These are phyloP conservation scores for Capitella teleta DNA, from an alignment of 1,140 invertebrate species.

Conservation along the genomic window DNA sequence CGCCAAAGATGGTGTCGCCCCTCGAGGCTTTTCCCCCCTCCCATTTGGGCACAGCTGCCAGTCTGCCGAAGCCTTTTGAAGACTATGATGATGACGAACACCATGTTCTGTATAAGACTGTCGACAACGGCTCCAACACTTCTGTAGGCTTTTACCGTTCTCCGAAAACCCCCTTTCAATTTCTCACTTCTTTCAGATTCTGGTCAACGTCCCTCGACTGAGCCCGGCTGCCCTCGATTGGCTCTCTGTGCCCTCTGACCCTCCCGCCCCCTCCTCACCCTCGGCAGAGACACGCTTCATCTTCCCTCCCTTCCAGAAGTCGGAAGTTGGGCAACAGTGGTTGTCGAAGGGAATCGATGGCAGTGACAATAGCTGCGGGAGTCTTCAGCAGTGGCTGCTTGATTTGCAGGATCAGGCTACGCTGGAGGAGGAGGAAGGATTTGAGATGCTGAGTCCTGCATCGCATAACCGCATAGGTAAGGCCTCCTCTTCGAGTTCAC, in stretches of 20 bases:
- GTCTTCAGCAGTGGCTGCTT: not conserved
- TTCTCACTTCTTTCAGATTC: not conserved
- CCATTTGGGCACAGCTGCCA: too few relatives aligned
- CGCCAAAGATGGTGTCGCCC: too few relatives aligned
- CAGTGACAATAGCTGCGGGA: not conserved
- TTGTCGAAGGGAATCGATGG: not conserved
- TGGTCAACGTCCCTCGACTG: not conserved
- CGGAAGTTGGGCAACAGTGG: too few relatives aligned
- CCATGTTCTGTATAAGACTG: not conserved
- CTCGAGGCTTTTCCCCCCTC: too few relatives aligned
- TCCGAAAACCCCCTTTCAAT: not conserved
- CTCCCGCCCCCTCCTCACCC: not conserved
- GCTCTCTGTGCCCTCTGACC: not conserved
- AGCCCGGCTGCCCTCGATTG: not conserved
- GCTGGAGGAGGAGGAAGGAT: not conserved
- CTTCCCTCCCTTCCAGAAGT: not conserved
- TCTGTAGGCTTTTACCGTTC: not conserved
- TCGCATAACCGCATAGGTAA: too few relatives aligned
- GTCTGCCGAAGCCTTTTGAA: conserved; percentile 4
- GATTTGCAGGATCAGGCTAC: not conserved
- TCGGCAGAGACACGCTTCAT: not conserved
- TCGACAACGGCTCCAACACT: not conserved
- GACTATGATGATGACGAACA: conserved; percentile 6
- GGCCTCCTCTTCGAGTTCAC: too few relatives aligned
- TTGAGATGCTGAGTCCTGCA: too few relatives aligned